Evolutionary conservation across 2,113 vertebrate genomes (phyloP).

Genomic region (Plectropomus leopardus): DNA sequence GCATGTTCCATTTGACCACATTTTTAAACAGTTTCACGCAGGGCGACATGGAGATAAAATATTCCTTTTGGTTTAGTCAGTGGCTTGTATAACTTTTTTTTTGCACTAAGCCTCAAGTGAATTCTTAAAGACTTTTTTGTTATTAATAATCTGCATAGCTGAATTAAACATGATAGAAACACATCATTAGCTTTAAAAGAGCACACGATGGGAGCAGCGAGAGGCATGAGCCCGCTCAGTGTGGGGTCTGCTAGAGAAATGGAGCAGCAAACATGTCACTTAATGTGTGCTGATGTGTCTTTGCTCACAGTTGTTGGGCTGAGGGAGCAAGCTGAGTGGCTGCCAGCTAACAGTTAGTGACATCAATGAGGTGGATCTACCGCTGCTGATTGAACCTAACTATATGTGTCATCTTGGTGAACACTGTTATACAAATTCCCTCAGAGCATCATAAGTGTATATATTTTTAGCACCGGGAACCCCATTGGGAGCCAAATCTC

Average conservation of each 20-base stretch:
- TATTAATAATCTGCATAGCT: not conserved
- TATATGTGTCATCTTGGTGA: conserved; percentile 40
- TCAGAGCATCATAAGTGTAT: not conserved
- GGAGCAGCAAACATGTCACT: conserved; percentile 53
- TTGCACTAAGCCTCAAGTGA: not conserved
- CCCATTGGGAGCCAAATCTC: not conserved
- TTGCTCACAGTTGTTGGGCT: conserved; percentile 53
- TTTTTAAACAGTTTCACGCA: conserved; percentile 6
- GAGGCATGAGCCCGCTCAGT: conserved; percentile 35
- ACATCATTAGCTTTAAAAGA: conserved; percentile 28
- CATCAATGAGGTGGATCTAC: conserved; percentile 46
- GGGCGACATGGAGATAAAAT: not conserved
- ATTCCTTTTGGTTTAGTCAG: not conserved
- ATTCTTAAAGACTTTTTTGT: not conserved
- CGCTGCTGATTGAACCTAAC: conserved; percentile 38
- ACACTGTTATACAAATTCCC: conserved; percentile 17
- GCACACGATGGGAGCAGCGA: conserved; percentile 6
- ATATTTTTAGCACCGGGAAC: conserved; percentile 14
- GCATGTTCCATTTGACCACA: conserved; percentile 1
- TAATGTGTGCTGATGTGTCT: conserved; percentile 54
- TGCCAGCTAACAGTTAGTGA: conserved; percentile 39
- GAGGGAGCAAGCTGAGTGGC: conserved; percentile 22
- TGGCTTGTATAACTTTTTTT: not conserved
- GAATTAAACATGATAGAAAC: conserved; percentile 26
- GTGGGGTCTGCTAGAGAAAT: conserved; percentile 44